phyloP scores from a whole-genome alignment of 2,797 vertebrate genomes.

The Chaetodon trifasciatus region DNA sequence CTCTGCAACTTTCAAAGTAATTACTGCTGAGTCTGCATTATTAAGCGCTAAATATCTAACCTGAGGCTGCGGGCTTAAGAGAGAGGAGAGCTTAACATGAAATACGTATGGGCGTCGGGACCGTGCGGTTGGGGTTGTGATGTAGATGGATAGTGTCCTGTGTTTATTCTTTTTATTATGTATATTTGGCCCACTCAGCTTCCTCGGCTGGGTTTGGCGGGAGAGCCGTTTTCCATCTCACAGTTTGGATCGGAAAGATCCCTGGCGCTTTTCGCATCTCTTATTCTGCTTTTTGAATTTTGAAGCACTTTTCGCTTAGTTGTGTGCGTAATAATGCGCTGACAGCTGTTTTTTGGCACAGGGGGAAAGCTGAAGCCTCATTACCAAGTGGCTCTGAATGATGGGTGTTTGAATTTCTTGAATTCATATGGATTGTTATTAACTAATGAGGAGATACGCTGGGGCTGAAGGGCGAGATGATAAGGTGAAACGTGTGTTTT shows the following conservation, averaged over 20 bases:
- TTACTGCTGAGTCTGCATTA: slow-evolving; percentile 86
- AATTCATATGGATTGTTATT: slow-evolving; percentile 14
- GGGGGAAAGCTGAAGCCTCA: background rate
- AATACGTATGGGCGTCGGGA: slow-evolving; percentile 73
- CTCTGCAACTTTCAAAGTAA: slow-evolving; percentile 76
- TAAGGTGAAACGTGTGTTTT: slow-evolving; percentile 48
- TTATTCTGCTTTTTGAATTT: slow-evolving; percentile 53
- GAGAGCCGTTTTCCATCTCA: slow-evolving; percentile 89
- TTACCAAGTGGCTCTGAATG: background rate
- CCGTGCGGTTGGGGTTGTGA: slow-evolving; percentile 71
- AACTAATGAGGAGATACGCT: background rate
- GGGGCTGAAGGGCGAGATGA: slow-evolving; percentile 22
- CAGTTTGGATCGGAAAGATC: slow-evolving; percentile 72
- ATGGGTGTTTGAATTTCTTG: slow-evolving; percentile 8
- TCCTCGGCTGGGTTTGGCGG: slow-evolving; percentile 86
- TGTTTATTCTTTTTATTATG: slow-evolving; percentile 86
- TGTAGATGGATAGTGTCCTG: slow-evolving; percentile 73
- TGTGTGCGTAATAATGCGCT: slow-evolving; percentile 60
- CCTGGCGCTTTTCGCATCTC: slow-evolving; percentile 47
- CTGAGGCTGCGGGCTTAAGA: slow-evolving; percentile 56
- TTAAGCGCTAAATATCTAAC: slow-evolving; percentile 65
- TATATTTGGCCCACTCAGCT: slow-evolving; percentile 85
- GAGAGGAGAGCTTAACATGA: slow-evolving; percentile 61
- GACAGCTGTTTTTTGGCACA: slow-evolving; percentile 45
- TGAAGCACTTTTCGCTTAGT: slow-evolving; percentile 37